These are phyloP conservation scores for Morpho achilles DNA, from an alignment of 2,888 invertebrate genomes.

Conservation along the genomic window DNA sequence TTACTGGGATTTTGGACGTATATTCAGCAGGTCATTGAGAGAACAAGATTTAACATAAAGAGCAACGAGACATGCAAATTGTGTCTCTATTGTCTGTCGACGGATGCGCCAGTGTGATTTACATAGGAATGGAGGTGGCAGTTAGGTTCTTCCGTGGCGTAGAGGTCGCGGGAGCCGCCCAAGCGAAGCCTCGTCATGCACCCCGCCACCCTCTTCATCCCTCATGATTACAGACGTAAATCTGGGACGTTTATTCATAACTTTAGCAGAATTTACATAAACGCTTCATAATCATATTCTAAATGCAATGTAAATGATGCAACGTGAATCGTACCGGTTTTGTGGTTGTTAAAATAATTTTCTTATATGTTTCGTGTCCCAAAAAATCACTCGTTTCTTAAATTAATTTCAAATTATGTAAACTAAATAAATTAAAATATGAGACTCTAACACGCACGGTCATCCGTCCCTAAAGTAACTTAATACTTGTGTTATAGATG, in stretches of 20 bases:
- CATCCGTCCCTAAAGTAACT: too few species aligned
- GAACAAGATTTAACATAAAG: constrained; percentile 51
- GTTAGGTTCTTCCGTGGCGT: constrained; percentile 54
- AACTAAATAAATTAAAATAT: too few species aligned
- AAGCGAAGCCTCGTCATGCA: constrained; percentile 16
- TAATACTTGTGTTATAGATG: too few species aligned
- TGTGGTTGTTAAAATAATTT: constrained; percentile 2
- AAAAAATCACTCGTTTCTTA: too few species aligned
- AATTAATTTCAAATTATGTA: too few species aligned
- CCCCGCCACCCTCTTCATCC: constrained; percentile 18
- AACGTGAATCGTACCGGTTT: constrained; percentile 7
- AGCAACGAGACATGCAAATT: constrained; percentile 68
- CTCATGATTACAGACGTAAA: constrained; percentile 60
- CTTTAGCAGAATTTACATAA: constrained; percentile 65
- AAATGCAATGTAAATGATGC: constrained; percentile 22
- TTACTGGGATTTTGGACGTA: constrained; percentile 38
- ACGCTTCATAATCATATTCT: constrained; percentile 46
- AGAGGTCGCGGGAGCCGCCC: constrained; percentile 35
- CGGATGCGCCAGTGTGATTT: constrained; percentile 60
- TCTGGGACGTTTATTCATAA: constrained; percentile 65
- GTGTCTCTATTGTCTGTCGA: constrained; percentile 60
- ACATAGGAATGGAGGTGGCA: constrained; percentile 71
- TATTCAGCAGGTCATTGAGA: constrained; percentile 37
- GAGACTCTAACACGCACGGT: too few species aligned
- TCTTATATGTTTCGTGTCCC: too few species aligned